Percentiles rank a stretch among this genome's conserved stretches.
Conservation (phyloP, 2,113 vertebrate genomes). For the Lophochroa leadbeateri region DNA sequence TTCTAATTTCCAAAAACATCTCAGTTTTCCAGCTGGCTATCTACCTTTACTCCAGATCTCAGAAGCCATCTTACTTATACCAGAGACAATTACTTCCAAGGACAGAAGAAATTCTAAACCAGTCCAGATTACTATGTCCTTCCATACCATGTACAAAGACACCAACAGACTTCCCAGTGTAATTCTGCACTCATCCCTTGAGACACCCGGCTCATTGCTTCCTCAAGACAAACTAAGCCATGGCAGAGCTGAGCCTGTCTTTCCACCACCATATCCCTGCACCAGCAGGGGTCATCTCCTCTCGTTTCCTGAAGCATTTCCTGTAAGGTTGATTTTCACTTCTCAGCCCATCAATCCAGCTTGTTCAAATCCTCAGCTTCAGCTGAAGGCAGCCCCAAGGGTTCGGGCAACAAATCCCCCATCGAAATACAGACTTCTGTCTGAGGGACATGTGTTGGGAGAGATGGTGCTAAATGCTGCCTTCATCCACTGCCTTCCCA, state of each 20-base stretch:
- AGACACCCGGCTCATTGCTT: background rate
- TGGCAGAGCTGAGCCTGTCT: background rate
- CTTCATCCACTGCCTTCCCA: background rate
- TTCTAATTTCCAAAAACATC: background rate
- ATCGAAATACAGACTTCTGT: background rate
- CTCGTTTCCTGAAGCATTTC: background rate
- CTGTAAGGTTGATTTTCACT: background rate
- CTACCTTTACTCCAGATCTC: background rate
- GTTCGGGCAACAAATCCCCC: background rate
- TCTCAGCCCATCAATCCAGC: background rate
- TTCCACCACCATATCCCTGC: background rate
- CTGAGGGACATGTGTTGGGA: background rate
- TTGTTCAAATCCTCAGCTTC: background rate
- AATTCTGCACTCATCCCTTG: background rate
- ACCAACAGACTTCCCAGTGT: background rate
- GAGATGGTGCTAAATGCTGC: background rate
- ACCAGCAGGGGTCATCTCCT: background rate
- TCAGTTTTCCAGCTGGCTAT: background rate
- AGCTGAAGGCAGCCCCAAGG: background rate
- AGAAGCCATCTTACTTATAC: background rate
- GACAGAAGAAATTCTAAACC: background rate
- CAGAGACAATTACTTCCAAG: background rate
- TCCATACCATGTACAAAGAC: background rate
- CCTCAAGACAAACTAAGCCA: background rate
- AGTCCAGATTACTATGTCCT: background rate